These are phyloP conservation scores for Spizaetus ornatus DNA, from an alignment of 2,113 vertebrate species.

Conservation along the genomic window DNA sequence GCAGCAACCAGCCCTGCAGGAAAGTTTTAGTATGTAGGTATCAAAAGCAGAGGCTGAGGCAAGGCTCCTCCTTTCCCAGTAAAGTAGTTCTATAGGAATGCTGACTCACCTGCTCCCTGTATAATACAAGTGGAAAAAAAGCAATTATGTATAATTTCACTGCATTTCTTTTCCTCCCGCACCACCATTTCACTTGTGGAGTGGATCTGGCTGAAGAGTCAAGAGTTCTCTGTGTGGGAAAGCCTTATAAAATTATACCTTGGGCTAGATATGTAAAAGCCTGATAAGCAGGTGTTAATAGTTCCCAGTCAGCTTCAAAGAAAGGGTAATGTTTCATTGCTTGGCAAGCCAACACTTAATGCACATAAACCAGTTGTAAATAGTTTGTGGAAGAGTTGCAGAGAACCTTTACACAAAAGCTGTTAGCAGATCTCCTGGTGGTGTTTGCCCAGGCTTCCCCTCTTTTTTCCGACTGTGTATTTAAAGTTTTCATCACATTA, in stretches of 20 bases:
- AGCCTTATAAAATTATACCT: not conserved
- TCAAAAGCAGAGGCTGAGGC: not conserved
- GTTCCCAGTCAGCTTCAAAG: not conserved
- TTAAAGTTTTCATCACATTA: not conserved
- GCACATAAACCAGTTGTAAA: not conserved
- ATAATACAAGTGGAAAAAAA: not conserved
- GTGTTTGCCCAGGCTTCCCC: not conserved
- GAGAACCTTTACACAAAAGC: not conserved
- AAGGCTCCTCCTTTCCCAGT: not conserved
- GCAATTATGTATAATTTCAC: not conserved
- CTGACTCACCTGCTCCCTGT: conserved; percentile 18
- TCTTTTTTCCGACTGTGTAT: rapidly evolving
- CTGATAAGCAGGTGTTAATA: conserved; percentile 21
- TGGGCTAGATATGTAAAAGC: not conserved
- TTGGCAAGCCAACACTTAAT: not conserved
- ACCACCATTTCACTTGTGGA: not conserved
- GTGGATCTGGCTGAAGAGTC: not conserved
- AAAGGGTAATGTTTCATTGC: not conserved
- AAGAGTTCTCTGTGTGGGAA: not conserved
- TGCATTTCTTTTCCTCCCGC: not conserved
- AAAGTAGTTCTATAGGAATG: not conserved
- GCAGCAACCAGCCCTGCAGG: not conserved
- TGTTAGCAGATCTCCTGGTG: not conserved
- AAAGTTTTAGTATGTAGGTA: not conserved
- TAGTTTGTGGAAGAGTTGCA: not conserved